Conservation (phyloP, 2,888 invertebrate species). For the Zhuqinia jingwanae region DNA sequence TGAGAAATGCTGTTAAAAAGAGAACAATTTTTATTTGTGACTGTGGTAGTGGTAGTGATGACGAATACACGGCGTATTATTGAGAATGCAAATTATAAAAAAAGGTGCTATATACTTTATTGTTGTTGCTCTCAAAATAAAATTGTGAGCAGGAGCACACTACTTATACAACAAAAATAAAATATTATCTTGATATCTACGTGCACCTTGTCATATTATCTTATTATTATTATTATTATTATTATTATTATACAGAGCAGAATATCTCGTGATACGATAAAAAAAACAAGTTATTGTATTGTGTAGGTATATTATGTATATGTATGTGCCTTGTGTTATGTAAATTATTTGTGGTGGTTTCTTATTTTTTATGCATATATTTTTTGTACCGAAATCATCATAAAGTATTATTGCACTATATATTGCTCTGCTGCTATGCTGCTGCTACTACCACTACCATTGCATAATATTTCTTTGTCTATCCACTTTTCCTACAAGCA, state of each 20-base stretch:
- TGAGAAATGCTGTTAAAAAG: background rate
- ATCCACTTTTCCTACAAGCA: too few relatives aligned
- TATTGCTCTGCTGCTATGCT: too few relatives aligned
- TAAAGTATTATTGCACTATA: constrained; percentile 57
- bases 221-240: too few relatives aligned
- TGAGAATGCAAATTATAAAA: constrained; percentile 64
- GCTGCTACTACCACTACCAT: background rate
- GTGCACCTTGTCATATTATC: too few relatives aligned
- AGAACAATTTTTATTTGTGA: background rate
- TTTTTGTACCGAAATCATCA: constrained; percentile 58
- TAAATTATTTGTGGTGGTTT: constrained; percentile 5
- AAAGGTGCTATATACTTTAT: constrained; percentile 32
- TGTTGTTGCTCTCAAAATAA: background rate
- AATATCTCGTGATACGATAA: background rate
- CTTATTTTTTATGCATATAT: constrained; percentile 15
- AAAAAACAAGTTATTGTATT: too few relatives aligned
- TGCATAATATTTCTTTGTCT: too few relatives aligned
- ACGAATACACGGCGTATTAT: constrained; percentile 27
- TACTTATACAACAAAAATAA: too few relatives aligned
- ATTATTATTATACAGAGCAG: background rate
- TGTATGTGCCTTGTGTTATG: background rate
- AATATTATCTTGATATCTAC: too few relatives aligned
- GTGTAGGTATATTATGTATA: background rate
- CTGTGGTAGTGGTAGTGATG: background rate
- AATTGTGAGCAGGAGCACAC: too few relatives aligned